These are phyloP conservation scores for Elmis aenea DNA, from an alignment of 2,888 invertebrate species.

Conservation along the genomic window DNA sequence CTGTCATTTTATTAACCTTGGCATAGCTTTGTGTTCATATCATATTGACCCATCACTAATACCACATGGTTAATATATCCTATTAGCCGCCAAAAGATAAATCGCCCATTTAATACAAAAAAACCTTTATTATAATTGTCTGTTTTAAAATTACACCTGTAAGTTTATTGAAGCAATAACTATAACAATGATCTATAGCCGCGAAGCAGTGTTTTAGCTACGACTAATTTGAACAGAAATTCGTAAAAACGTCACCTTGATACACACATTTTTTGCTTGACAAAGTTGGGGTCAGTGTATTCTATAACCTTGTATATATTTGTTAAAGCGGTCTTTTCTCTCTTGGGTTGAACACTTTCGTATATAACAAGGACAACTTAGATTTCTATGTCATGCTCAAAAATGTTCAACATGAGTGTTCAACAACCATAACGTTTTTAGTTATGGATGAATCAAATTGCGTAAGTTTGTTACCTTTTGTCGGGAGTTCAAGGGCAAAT, in stretches of 20 bases:
- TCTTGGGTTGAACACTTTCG: constrained; percentile 15
- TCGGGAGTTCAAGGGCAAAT: neutral
- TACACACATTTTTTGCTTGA: constrained; percentile 17
- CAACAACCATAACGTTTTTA: constrained; percentile 13
- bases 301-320: constrained; percentile 19
- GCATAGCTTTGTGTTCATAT: constrained; percentile 27
- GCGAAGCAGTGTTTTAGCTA: too few species aligned
- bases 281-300: constrained; percentile 19
- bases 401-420: constrained; percentile 14
- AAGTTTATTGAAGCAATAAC: too few species aligned
- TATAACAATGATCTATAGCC: too few species aligned
- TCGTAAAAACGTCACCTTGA: constrained; percentile 18
- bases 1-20: constrained; percentile 23
- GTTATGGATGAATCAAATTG: constrained; percentile 13
- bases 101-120: too few species aligned
- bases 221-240: too few species aligned
- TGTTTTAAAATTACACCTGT: too few species aligned
- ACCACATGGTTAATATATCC: neutral
- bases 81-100: too few species aligned
- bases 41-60: constrained; percentile 24
- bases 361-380: constrained; percentile 17
- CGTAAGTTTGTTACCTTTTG: constrained; percentile 4
- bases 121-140: too few species aligned
- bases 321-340: constrained; percentile 16
- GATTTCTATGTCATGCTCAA: constrained; percentile 14